Conservation (phyloP, 2,113 vertebrate species). For the Scartelaos histophorus region DNA sequence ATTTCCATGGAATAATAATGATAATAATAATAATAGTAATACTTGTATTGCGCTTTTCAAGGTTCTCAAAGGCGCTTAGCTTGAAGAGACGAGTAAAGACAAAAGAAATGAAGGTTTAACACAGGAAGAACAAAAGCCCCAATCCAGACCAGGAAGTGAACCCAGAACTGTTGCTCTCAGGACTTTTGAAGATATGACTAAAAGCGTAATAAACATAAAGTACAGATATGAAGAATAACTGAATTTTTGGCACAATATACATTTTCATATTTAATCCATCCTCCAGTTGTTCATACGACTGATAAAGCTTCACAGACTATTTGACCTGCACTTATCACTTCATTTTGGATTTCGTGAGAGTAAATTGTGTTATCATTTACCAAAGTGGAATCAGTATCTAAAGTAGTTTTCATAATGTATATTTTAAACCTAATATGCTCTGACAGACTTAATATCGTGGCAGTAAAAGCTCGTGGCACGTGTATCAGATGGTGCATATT, state of each 20-base stretch:
- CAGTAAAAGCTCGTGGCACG: conserved; percentile 2
- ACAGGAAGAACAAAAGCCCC: no score
- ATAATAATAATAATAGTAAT: no score
- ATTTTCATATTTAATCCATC: neutral
- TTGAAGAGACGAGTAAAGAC: no score
- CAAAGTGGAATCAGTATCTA: neutral
- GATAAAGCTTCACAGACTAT: neutral
- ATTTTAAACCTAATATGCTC: neutral
- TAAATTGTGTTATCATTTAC: neutral
- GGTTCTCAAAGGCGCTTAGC: no score
- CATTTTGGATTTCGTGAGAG: neutral
- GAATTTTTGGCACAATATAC: neutral
- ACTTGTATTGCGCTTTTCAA: no score
- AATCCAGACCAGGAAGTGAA: no score
- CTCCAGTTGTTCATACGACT: neutral
- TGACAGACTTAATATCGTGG: neutral
- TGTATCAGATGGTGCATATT: conserved; percentile 16
- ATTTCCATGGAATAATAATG: no score
- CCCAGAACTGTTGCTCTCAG: neutral
- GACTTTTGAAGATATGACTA: no score
- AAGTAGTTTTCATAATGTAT: conserved; percentile 3
- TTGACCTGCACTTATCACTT: conserved; percentile 1
- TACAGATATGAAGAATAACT: neutral
- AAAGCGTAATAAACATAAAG: no score
- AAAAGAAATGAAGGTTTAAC: no score